Evolutionary conservation across 2,888 invertebrate genomes (phyloP), one percentile per base, ranked within the genome.

Genomic region (Drosophila merina): DNA sequence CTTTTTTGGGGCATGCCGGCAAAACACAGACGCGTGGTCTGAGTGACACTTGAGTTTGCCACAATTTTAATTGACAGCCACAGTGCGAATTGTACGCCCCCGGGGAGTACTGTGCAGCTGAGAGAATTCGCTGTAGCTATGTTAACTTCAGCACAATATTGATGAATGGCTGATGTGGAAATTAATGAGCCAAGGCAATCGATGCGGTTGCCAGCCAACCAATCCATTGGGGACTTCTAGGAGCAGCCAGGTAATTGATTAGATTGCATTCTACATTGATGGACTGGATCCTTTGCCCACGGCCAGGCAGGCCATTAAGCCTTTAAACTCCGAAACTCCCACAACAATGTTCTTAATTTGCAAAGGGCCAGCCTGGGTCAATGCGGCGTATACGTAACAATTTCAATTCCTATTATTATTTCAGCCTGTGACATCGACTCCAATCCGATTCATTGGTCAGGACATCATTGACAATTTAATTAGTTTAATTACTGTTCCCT

Each of bases 21-120:
- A 67, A 68, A 47, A 57, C 50, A 51, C 45, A 50, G 36, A 38
- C n/a, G 40, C 42, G 54, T 33, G 45, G 51, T 67, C 54, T 56
- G 67, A 72, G 76, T 77, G 74, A 56, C 85, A 77, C 82, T 84
- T 75, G 68, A 84, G 74, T 55, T 84, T 76, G 76, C 82, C 74
- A 72, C 86, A 86, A 74, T 78, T 86, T 82, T 82, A 82, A 82
- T 86, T 82, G 81, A 81, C 81, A 81, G 72, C 71, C 63, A 66
- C 67, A 66, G 58, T 45, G 73, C 58, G 57, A 72, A 60, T 82
- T 64, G 45, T 33, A 28, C 57, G 36, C 49, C 12, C 52, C 47
- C 36, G 38, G 64, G 54, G 64, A 52, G 45, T 26, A n/a, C 6
- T 36, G 36, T 42, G 31, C 31, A 20, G 45, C 45, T 33, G 45